These are phyloP conservation scores for Clarias magur DNA, from an alignment of 2,113 vertebrate species.

Conservation along the genomic window DNA sequence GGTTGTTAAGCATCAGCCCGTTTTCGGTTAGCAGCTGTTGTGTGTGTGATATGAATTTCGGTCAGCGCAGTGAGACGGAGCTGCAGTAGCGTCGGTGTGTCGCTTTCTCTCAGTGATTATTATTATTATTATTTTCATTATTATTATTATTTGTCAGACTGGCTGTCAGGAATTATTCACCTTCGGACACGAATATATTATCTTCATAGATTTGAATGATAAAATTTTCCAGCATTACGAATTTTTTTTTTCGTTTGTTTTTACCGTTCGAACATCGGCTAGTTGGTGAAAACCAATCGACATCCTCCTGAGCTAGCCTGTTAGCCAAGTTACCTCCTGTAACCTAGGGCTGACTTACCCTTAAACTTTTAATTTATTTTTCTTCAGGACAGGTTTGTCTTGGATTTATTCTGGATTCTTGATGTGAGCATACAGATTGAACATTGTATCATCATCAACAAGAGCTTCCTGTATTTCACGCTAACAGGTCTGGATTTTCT, in stretches of 20 bases:
- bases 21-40: conserved; percentile 35
- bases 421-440: neutral
- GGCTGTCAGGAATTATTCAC: neutral
- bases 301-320: conserved; percentile 9
- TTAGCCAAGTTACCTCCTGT: neutral
- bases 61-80: conserved; percentile 14
- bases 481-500: conserved; percentile 28
- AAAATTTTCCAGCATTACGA: neutral
- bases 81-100: conserved; percentile 4
- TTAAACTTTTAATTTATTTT: conserved; percentile 16
- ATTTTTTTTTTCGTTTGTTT: neutral
- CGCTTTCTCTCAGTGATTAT: neutral
- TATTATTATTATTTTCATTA: conserved; percentile 7
- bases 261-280: conserved; percentile 1
- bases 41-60: conserved; percentile 17
- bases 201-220: neutral
- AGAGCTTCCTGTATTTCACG: neutral
- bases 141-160: too few relatives aligned
- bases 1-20: neutral
- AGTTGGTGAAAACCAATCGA: conserved; percentile 6
- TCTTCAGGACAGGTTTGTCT: neutral
- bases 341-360: conserved; percentile 23
- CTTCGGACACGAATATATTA: neutral
- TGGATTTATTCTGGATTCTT: neutral
- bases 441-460: too few relatives aligned